phyloP scores from a whole-genome alignment of 2,888 invertebrate genomes.

The Xestobium rufovillosum region DNA sequence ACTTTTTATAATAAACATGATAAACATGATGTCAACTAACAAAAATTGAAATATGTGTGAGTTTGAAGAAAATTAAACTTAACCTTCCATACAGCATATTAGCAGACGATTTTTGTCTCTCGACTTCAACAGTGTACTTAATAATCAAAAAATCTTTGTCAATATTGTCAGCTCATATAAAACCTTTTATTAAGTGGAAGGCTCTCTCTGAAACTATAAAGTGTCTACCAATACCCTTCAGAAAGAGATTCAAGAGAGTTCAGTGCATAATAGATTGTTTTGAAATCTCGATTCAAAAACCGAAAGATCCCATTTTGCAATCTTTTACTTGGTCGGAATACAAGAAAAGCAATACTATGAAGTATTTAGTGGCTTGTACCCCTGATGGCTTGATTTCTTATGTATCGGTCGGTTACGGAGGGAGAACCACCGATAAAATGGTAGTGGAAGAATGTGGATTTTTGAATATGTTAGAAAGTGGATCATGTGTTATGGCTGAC shows the following conservation, averaged over 20 bases:
- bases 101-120: no score
- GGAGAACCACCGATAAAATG: constrained; percentile 19
- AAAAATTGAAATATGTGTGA: no score
- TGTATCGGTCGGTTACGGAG: constrained; percentile 26
- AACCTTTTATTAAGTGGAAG: no score
- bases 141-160: no score
- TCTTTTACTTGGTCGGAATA: constrained; percentile 30
- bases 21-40: no score
- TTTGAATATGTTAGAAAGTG: constrained; percentile 17
- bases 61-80: no score
- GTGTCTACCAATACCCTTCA: no score
- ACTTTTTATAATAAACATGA: no score
- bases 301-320: constrained; percentile 25
- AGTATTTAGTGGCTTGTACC: constrained; percentile 28
- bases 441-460: constrained; percentile 24
- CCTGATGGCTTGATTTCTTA: constrained; percentile 25
- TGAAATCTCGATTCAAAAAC: constrained; percentile 28
- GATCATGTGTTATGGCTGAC: constrained; percentile 22
- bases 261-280: constrained; percentile 27
- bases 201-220: no score
- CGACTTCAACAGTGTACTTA: no score
- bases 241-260: constrained; percentile 19
- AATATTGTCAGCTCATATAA: no score
- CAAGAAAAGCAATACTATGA: constrained; percentile 29
- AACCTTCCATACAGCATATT: no score